These are phyloP conservation scores for Larimichthys crocea DNA, from an alignment of 2,113 vertebrate genomes.

Conservation along the genomic window DNA sequence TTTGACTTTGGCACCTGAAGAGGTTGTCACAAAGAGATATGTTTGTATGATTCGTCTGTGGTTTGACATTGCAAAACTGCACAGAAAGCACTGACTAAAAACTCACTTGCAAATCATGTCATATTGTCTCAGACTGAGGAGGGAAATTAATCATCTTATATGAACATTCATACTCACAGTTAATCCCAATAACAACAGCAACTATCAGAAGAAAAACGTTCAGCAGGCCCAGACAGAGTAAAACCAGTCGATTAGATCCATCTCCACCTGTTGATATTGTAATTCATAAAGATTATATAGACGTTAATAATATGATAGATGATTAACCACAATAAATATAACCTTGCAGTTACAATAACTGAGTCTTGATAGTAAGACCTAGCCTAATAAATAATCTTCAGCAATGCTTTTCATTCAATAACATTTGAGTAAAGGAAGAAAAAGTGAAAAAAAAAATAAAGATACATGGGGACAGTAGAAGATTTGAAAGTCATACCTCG, in stretches of 20 bases:
- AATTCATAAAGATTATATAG: neutral
- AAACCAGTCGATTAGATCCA: conserved; percentile 15
- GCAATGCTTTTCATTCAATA: neutral
- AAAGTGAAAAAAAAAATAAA: neutral
- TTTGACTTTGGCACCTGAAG: conserved; percentile 47
- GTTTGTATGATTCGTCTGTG: neutral
- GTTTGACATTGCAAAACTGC: neutral
- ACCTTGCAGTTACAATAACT: neutral
- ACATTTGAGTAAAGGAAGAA: neutral
- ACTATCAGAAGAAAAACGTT: conserved; percentile 51
- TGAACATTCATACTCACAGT: conserved; percentile 60
- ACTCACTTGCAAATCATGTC: no score
- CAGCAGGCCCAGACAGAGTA: conserved; percentile 54
- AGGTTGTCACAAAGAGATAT: neutral
- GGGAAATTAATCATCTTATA: neutral
- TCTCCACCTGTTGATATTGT: neutral
- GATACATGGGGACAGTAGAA: no score
- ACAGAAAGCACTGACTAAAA: neutral
- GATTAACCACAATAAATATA: neutral
- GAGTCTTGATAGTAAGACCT: neutral
- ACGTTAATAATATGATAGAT: neutral
- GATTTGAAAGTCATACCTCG: neutral
- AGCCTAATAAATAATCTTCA: neutral
- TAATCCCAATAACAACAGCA: conserved; percentile 56
- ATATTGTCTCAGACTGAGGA: neutral